Evolutionary conservation across 1,140 invertebrate genomes (phyloP), one percentile per base, ranked within the genome.

Genomic region (Drosophila tropicalis): DNA sequence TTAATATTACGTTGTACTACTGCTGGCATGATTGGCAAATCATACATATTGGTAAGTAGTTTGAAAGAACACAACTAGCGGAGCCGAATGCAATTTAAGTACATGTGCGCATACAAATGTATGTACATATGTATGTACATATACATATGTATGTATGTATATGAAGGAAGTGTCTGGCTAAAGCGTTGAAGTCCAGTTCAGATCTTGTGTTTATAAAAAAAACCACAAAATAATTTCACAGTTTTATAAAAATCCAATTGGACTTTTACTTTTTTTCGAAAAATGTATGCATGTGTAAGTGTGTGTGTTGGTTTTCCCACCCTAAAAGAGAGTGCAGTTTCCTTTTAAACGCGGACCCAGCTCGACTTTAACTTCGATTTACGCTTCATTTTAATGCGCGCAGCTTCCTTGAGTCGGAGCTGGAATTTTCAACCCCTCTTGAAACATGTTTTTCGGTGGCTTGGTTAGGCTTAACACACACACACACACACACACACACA

Each of bases 401-500:
- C 78, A 76, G 81, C 67, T 72, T 87, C 76, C 76, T 76, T 79
- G 76, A 79, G 72, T 67, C 76, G 63, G 70, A 79, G 72, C 51
- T 51, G 60, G 56, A 55, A 58, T 58, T 74, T 77, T 67, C 76
- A 72, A 79, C 76, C 76, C 73, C 66, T 84, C 76, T 84, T 84
- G 62, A 80, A 87, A 83, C 83, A 70, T 87, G 83, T 87, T 87
- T 87, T 62, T 67, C 64, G 77, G 62, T 69, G 77, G 81, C 55
- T 71, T n/a, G 44, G 9, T 19, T 51, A 9, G 69, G 76, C 76
- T 79, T 17, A n/a, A n/a, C n/a, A n/a, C n/a, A n/a, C n/a, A n/a
- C n/a, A n/a, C n/a, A n/a, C n/a, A n/a, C n/a, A n/a, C n/a, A n/a
- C n/a, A n/a, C n/a, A n/a, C n/a, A n/a, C n/a, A n/a, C n/a, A n/a